Evolutionary conservation across 2,113 vertebrate species (phyloP).

Genomic region (Heterotis niloticus): DNA sequence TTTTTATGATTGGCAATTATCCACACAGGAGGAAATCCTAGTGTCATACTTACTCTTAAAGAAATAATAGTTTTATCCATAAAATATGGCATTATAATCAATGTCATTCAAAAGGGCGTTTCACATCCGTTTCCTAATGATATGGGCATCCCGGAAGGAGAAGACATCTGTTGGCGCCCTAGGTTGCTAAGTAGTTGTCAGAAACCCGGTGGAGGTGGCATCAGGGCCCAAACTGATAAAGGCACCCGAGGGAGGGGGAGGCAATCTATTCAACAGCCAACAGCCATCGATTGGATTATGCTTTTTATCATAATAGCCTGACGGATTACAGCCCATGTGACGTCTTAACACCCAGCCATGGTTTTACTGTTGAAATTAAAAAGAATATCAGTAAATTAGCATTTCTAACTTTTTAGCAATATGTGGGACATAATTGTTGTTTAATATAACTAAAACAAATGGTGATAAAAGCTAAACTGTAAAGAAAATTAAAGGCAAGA

Average conservation of each 20-base stretch:
- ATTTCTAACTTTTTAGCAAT: neutral
- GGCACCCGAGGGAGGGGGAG: constrained; percentile 35
- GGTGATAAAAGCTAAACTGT: neutral
- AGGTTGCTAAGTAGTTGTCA: constrained; percentile 40
- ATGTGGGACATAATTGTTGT: neutral
- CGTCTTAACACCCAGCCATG: neutral
- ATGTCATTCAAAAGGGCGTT: constrained; percentile 24
- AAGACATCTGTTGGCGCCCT: constrained; percentile 42
- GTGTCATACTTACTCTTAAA: constrained; percentile 19
- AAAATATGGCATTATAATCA: constrained; percentile 30
- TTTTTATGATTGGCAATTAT: constrained; percentile 25
- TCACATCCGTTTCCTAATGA: constrained; percentile 30
- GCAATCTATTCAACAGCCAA: constrained; percentile 40
- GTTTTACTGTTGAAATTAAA: neutral
- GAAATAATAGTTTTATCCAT: constrained; percentile 30
- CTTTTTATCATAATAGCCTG: neutral
- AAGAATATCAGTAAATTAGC: neutral
- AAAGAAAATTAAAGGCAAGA: neutral
- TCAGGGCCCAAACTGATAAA: constrained; percentile 41
- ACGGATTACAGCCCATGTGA: neutral
- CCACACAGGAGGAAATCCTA: constrained; percentile 23
- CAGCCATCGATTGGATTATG: constrained; percentile 22
- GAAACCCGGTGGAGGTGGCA: constrained; percentile 41
- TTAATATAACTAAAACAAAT: neutral
- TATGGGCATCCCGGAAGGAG: constrained; percentile 29